Evolutionary conservation across 2,888 invertebrate species (phyloP), one percentile per base, ranked within the genome.

Genomic region (Cosmorhoe ocellata): DNA sequence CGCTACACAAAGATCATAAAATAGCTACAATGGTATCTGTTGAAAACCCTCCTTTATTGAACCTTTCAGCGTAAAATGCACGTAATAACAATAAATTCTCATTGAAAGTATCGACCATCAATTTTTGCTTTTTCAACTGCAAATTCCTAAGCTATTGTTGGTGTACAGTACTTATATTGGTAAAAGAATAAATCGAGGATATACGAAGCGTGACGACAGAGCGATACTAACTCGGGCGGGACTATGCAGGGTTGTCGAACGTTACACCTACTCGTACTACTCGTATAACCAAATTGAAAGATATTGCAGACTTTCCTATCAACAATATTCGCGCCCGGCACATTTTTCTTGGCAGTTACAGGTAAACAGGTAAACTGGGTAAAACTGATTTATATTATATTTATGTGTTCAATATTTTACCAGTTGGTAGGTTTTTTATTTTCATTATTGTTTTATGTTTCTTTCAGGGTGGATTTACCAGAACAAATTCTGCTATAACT

Each of bases 131-230:
- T 60, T 66, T 65, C 44, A 52, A 49, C 56, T 51, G 56, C 53
- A 58, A 58, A 69, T 65, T 66, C 47, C 63, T 66, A 66, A 64
- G 62, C 66, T 63, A 69, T 68, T 64, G 67, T 64, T 63, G 65
- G 63, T 63, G 58, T 68, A 69, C 69, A 65, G 48, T 44, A 45
- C 31, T 36, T 44, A 52, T 74, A 76, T 74, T 67, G 70, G 73
- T 70, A 64, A 67, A 74, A 75, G 76, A 79, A 82, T 83, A 84
- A 85, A 84, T 83, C 76, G 71, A 72, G 67, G 69, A 69, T 79
- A 81, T 77, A 84, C 83, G 84, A 83, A 76, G 72, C 84, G 79
- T 82, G 82, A 81, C 84, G 80, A 83, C 81, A 79, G 76, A 58
- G 47, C 78, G 74, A 75, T 78, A 81, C 84, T 83, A 83, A 82